These are phyloP conservation scores for Eupithecia dodoneata DNA, from an alignment of 2,888 invertebrate genomes.

Conservation along the genomic window DNA sequence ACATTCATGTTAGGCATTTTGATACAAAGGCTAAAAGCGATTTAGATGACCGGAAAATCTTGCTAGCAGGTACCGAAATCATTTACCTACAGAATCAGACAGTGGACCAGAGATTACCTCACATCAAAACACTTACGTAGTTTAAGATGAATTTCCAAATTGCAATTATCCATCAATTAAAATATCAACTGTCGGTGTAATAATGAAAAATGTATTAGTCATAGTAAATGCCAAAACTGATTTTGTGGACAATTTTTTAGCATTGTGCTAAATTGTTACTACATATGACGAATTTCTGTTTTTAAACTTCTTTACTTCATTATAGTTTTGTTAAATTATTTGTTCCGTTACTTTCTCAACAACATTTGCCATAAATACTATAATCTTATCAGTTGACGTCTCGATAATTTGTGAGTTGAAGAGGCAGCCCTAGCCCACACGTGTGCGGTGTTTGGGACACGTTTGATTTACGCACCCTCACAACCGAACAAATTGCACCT, in stretches of 20 bases:
- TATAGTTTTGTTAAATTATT: background rate
- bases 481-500: conserved; percentile 63
- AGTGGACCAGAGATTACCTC: no score
- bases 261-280: background rate
- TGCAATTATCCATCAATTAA: background rate
- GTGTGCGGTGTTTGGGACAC: conserved; percentile 61
- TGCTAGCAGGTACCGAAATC: no score
- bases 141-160: background rate
- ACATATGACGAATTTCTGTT: background rate
- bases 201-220: background rate
- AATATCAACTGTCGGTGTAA: background rate
- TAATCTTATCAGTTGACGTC: conserved; percentile 35
- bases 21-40: no score
- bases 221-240: background rate
- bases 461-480: conserved; percentile 74
- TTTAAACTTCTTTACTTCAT: background rate
- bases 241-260: background rate
- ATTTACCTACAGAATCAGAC: no score
- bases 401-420: conserved; percentile 24
- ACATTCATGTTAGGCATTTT: no score
- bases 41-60: no score
- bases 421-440: conserved; percentile 56
- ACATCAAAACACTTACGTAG: no score
- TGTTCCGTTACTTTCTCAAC: background rate
- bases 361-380: conserved; percentile 20